Evolutionary conservation across 2,797 vertebrate species (phyloP).

Genomic region (Myotis myotis): DNA sequence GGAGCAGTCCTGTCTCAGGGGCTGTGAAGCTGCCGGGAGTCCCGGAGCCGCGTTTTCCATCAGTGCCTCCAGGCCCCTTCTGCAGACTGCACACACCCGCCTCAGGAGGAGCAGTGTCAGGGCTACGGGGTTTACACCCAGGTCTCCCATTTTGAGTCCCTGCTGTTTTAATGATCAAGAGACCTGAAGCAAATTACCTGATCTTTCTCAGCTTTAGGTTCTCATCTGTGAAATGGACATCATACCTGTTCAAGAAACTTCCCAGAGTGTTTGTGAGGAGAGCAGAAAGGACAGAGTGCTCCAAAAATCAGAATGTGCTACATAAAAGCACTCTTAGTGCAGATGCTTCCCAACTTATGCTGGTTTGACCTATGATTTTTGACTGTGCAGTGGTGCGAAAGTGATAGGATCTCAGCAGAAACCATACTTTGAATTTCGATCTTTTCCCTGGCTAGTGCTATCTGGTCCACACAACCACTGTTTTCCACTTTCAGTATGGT

Average conservation of each 20-base stretch:
- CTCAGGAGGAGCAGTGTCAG: fast-evolving
- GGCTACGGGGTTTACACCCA: fast-evolving
- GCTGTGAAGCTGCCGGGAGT: not conserved
- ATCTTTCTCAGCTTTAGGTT: not conserved
- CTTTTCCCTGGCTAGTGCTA: not conserved
- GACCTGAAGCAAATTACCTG: not conserved
- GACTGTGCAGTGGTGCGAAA: not conserved
- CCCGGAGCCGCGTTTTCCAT: not conserved
- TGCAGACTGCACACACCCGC: no score
- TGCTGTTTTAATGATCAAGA: not conserved
- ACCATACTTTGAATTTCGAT: not conserved
- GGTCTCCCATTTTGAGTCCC: not conserved
- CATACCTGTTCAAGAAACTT: not conserved
- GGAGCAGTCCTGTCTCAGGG: not conserved
- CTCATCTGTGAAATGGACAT: not conserved
- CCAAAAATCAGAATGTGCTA: not conserved
- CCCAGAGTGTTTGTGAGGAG: not conserved
- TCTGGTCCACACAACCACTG: not conserved
- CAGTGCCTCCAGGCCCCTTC: fast-evolving
- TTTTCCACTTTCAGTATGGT: not conserved
- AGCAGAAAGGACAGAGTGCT: not conserved
- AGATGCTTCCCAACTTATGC: not conserved
- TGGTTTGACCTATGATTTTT: not conserved
- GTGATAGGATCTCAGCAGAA: not conserved
- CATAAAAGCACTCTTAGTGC: fast-evolving